A percentile compares a stretch with the other conserved stretches of the same genome.
Evolutionary conservation across 2,888 invertebrate genomes (phyloP).

Genomic region (Synanthedon andrenaeformis): DNA sequence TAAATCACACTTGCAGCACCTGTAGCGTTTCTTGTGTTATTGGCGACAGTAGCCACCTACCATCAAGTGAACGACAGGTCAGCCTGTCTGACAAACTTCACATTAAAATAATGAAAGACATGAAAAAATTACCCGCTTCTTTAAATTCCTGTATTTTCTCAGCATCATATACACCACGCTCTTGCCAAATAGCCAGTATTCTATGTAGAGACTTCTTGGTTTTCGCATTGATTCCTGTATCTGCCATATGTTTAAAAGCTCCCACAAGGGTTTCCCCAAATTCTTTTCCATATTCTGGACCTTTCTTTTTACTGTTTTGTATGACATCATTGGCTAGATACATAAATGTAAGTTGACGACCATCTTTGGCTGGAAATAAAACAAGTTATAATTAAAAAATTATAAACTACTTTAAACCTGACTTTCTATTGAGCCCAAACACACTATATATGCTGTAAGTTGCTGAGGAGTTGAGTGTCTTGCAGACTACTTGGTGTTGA

Average conservation of each 20-base stretch:
- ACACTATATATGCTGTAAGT: no score
- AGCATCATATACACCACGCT: slow-evolving; percentile 88
- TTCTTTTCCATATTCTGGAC: slow-evolving; percentile 93
- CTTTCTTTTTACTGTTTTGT: slow-evolving; percentile 98
- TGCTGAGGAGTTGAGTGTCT: no score
- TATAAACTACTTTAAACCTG: not conserved
- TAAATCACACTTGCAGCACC: no score
- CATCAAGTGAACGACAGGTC: no score
- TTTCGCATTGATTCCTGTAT: slow-evolving; percentile 80
- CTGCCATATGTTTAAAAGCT: slow-evolving; percentile 87
- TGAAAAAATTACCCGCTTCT: slow-evolving; percentile 50
- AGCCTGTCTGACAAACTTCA: no score
- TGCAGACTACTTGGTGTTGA: slow-evolving; percentile 1
- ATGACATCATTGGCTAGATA: slow-evolving; percentile 99
- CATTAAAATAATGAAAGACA: no score
- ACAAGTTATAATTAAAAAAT: not conserved
- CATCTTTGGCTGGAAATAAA: slow-evolving; percentile 79
- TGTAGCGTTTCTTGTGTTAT: no score
- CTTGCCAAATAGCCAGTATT: slow-evolving; percentile 91
- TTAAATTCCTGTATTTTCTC: slow-evolving; percentile 85
- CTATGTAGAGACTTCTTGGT: slow-evolving; percentile 84
- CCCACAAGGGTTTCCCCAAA: slow-evolving; percentile 84
- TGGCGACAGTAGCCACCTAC: no score
- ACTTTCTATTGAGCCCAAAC: no score
- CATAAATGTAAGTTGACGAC: slow-evolving; percentile 91